These are phyloP conservation scores for Polydrusus cervinus DNA, from an alignment of 2,888 invertebrate genomes.

Conservation along the genomic window DNA sequence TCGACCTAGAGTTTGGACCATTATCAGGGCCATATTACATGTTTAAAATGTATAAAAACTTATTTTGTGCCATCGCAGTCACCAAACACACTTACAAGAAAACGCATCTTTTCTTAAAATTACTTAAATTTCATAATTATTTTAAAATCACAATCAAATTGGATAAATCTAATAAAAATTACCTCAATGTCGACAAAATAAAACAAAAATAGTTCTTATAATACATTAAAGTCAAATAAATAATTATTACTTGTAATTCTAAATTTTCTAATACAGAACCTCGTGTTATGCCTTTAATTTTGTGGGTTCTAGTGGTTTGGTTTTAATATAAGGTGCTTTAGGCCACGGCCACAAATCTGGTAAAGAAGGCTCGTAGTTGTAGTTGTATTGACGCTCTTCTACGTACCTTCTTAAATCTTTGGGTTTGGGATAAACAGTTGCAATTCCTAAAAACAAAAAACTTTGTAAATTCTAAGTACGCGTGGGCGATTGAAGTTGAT, in stretches of 20 bases:
- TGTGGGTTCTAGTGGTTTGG: conserved; percentile 65
- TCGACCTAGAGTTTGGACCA: too few relatives aligned
- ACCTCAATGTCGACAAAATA: conserved; percentile 23
- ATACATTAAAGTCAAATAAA: conserved; percentile 31
- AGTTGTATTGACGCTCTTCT: conserved; percentile 83
- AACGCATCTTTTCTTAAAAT: conserved; percentile 4
- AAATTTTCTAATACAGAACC: conserved; percentile 12
- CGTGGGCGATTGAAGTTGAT: too few relatives aligned
- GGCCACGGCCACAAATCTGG: conserved; percentile 81
- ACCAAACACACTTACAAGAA: background rate
- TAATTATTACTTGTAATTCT: conserved; percentile 23
- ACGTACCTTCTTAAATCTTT: conserved; percentile 83
- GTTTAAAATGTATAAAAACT: too few relatives aligned
- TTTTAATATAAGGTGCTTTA: conserved; percentile 65
- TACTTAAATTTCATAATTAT: conserved; percentile 7
- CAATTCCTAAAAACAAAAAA: conserved; percentile 76
- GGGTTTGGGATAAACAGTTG: conserved; percentile 91
- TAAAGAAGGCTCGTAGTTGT: conserved; percentile 85
- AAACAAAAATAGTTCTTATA: conserved; percentile 16
- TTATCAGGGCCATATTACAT: too few relatives aligned
- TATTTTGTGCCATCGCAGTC: too few relatives aligned
- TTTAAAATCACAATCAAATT: conserved; percentile 21
- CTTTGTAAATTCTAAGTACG: too few relatives aligned
- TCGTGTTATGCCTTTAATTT: conserved; percentile 59
- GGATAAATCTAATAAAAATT: conserved; percentile 4